Percentiles rank a stretch among this genome's conserved stretches.
phyloP scores from a whole-genome alignment of 2,888 invertebrate species.

The Acrobasis consociella region DNA sequence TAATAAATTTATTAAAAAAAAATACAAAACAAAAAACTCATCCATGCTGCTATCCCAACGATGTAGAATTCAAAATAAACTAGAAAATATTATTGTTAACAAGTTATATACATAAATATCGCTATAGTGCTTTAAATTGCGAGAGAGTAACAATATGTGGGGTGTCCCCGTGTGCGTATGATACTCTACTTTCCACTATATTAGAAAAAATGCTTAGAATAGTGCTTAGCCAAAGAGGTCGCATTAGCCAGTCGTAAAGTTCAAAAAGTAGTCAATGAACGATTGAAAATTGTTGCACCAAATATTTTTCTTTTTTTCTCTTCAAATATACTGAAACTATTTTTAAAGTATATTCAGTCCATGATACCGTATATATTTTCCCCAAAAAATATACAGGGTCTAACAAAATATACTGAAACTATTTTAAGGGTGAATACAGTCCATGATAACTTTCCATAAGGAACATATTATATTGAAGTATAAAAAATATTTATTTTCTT shows the following conservation, averaged over 20 bases:
- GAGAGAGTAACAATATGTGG: constrained; percentile 45
- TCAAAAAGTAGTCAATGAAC: no score
- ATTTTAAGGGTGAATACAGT: no score
- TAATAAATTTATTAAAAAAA: constrained; percentile 79
- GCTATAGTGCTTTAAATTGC: constrained; percentile 47
- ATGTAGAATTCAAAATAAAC: constrained; percentile 66
- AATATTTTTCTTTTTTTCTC: neutral
- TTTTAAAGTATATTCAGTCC: no score
- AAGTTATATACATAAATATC: constrained; percentile 62
- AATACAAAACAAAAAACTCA: constrained; percentile 68
- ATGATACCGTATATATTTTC: no score
- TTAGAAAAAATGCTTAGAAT: constrained; percentile 47
- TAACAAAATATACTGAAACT: no score
- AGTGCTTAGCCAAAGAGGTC: constrained; percentile 19
- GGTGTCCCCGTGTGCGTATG: constrained; percentile 39
- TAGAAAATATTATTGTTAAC: constrained; percentile 65
- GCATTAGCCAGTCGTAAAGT: neutral
- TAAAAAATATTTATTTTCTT: no score
- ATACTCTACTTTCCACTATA: constrained; percentile 37
- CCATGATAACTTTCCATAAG: no score
- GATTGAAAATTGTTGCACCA: no score
- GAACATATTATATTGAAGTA: no score
- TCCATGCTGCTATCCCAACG: constrained; percentile 67
- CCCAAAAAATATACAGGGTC: no score
- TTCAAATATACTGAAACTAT: neutral